Conservation (phyloP, 2,888 invertebrate species). For the Ophion slaviceki region DNA sequence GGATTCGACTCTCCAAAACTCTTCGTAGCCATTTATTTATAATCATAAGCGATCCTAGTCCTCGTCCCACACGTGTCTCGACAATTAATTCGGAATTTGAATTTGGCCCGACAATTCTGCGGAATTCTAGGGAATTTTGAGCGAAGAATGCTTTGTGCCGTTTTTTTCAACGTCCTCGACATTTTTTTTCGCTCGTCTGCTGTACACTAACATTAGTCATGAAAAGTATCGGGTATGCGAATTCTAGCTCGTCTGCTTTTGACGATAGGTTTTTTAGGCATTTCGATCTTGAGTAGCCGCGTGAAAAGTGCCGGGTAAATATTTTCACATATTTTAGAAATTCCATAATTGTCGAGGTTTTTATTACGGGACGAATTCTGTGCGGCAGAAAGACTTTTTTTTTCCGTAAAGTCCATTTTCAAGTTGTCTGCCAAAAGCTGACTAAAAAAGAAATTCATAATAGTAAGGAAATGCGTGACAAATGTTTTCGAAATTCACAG, state of each 20-base stretch:
- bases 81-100: not conserved
- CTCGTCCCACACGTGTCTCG: not conserved
- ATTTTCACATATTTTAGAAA: no score
- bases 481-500: no score
- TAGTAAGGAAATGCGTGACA: no score
- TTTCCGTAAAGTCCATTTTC: no score
- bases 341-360: no score
- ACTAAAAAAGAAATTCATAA: no score
- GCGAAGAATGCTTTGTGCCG: not conserved
- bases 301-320: no score
- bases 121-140: not conserved
- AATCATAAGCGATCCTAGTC: conserved; percentile 31
- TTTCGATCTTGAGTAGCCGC: not conserved
- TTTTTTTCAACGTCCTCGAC: not conserved
- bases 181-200: not conserved
- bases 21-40: conserved; percentile 44
- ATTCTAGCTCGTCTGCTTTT: not conserved
- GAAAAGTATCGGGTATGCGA: not conserved
- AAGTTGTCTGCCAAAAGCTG: no score
- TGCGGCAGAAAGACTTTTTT: no score
- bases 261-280: not conserved
- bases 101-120: not conserved
- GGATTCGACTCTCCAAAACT: conserved; percentile 39
- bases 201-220: not conserved
- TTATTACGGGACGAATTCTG: no score